Evolutionary conservation across 2,888 invertebrate species (phyloP).

Genomic region (Limnephilus rhombicus): DNA sequence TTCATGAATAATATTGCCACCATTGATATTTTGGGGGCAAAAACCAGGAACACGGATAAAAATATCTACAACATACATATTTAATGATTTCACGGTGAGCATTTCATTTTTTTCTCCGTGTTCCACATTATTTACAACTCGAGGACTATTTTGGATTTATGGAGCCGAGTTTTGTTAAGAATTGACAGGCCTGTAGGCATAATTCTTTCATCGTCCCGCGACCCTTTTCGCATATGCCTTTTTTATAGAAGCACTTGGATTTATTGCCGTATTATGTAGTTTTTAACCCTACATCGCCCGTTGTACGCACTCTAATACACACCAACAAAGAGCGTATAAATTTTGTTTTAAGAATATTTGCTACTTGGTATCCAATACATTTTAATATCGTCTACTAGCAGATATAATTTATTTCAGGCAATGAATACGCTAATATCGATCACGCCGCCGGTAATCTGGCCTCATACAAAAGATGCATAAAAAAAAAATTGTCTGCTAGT

Average conservation of each 20-base stretch:
- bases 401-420: not conserved
- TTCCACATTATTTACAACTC: not conserved
- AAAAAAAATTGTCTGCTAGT: too few relatives aligned
- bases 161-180: not conserved
- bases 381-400: not conserved
- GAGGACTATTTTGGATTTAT: not conserved
- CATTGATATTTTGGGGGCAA: not conserved
- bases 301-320: not conserved
- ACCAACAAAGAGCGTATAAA: not conserved
- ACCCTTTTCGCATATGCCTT: conserved; percentile 28
- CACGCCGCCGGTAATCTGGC: too few relatives aligned
- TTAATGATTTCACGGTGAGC: not conserved
- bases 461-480: too few relatives aligned
- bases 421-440: too few relatives aligned
- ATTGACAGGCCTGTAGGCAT: not conserved
- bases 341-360: not conserved
- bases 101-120: not conserved
- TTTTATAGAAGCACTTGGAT: conserved; percentile 26
- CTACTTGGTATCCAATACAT: not conserved
- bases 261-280: conserved; percentile 36
- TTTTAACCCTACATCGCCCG: conserved; percentile 12
- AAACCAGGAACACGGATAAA: not conserved
- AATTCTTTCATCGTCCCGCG: conserved; percentile 4
- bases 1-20: not conserved
- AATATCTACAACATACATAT: not conserved